phyloP scores from a whole-genome alignment of 1,140 invertebrate species.

The Leptonema lineaticorne region DNA sequence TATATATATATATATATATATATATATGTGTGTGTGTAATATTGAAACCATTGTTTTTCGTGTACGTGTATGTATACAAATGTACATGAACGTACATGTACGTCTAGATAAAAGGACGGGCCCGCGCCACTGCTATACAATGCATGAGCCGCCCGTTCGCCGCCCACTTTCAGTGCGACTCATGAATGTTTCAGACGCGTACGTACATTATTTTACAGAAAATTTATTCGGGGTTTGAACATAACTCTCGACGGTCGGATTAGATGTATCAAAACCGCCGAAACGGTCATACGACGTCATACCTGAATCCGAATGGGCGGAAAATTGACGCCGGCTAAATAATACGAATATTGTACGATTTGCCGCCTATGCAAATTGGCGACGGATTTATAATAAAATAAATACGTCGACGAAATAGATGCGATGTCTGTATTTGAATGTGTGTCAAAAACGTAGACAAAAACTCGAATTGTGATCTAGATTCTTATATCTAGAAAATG shows the following conservation, averaged over 20 bases:
- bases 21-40: no score
- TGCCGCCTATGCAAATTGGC: no score
- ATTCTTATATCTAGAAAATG: no score
- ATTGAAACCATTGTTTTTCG: background rate
- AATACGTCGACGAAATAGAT: no score
- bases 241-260: background rate
- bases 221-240: conserved; percentile 32
- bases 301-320: background rate
- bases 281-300: background rate
- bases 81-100: conserved; percentile 28
- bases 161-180: background rate
- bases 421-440: background rate
- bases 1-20: no score
- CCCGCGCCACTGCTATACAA: conserved; percentile 42
- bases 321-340: conserved; percentile 2
- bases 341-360: background rate
- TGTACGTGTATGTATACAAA: background rate
- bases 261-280: conserved; percentile 13
- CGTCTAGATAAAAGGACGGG: no score
- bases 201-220: conserved; percentile 41
- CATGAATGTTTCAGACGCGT: conserved; percentile 39
- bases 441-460: no score
- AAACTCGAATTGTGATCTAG: no score
- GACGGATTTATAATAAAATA: no score
- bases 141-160: conserved; percentile 32